Evolutionary conservation across 2,113 vertebrate genomes (phyloP), one percentile per base, ranked within the genome.

Genomic region (Brachyistius frenatus): DNA sequence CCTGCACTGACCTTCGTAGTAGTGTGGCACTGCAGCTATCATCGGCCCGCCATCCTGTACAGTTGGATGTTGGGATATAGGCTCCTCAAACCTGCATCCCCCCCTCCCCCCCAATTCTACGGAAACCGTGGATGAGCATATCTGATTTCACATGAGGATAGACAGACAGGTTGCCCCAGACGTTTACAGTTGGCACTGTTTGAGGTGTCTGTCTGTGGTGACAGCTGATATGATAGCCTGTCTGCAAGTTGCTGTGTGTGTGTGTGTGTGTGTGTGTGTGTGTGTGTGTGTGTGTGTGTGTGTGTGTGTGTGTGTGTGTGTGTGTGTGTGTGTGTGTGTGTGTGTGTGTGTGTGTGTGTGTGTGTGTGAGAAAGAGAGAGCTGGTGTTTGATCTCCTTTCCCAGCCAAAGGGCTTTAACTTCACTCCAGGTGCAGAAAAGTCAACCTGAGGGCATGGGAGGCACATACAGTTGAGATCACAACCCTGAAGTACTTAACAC

Each of bases 361-460:
- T 47, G 35, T 9, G 52, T 36, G 46, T 39, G n/a, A 32, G 44
- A 54, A 2, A 56, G 66, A 30, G 55, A 60, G 39, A n/a, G 2
- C 49, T 54, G 31, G 76, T 76, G 87, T 90, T 89, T 92, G 86
- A 92, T 91, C 85, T 91, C 5, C 35, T 68, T 87, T 90, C 70
- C 74, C 82, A 90, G 86, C 86, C 89, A 74, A 70, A 62, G 75
- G 76, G 86, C 80, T 91, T 88, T 76, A 88, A 90, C 90, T 91
- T 78, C 46, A 83, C 74, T 91, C 92, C 91, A 93, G 92, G 90
- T 93, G 89, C 91, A 89, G 66, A 76, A 73, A 90, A 90, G 91
- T 91, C 90, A 92, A 91, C 91, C 88, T 85, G 80, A 88, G 89
- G 91, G 81, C 84, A 92, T 73, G 86, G 73, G 88, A 87, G 81